phyloP scores from a whole-genome alignment of 2,888 invertebrate genomes.

The Entomobrya multifasciata region DNA sequence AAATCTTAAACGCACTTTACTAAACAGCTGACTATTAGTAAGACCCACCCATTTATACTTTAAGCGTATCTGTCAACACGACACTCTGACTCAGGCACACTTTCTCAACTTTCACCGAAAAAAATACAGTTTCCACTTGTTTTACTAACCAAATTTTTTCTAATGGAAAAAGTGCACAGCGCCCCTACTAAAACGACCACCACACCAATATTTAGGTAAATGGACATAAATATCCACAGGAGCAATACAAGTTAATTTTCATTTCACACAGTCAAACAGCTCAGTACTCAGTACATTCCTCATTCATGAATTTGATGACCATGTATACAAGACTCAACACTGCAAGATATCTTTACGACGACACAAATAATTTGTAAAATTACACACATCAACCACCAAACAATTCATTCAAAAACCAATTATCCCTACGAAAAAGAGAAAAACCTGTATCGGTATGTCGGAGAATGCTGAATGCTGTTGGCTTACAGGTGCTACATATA shows the following conservation, averaged over 20 bases:
- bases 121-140: too few relatives aligned
- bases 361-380: slow-evolving; percentile 33
- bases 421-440: not conserved
- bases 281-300: not conserved
- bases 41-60: not conserved
- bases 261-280: too few relatives aligned
- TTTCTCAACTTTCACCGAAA: too few relatives aligned
- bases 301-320: slow-evolving; percentile 19
- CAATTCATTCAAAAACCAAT: slow-evolving; percentile 10
- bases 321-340: not conserved
- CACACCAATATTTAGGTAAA: too few relatives aligned
- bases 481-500: not conserved
- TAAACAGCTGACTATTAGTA: not conserved
- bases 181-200: not conserved
- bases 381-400: slow-evolving; percentile 15
- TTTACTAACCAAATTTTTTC: too few relatives aligned
- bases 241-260: not conserved
- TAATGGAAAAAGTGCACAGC: not conserved
- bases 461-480: not conserved
- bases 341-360: not conserved
- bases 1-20: too few relatives aligned
- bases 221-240: not conserved
- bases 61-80: too few relatives aligned
- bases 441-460: not conserved
- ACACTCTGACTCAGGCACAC: too few relatives aligned